Conservation (phyloP, 2,888 invertebrate genomes). For the Phytoseiulus persimilis region DNA sequence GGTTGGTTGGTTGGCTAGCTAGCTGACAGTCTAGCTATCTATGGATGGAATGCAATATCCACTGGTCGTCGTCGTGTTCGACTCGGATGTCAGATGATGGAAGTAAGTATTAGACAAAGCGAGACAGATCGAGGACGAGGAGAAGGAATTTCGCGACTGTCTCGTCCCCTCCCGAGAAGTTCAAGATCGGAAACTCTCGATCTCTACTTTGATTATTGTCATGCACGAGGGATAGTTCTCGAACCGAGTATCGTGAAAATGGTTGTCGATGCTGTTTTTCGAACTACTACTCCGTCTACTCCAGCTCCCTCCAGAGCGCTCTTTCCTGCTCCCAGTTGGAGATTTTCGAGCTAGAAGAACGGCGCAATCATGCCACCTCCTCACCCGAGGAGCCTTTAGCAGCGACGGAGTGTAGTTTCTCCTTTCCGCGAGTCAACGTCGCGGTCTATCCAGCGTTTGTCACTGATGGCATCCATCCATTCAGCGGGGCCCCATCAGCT, state of each 20-base stretch:
- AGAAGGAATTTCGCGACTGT: not conserved
- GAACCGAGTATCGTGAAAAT: no score
- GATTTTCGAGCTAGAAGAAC: no score
- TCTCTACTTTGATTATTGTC: no score
- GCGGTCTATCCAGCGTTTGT: not conserved
- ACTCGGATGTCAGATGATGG: not conserved
- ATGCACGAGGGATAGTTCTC: no score
- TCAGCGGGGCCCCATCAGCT: not conserved
- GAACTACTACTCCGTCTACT: no score
- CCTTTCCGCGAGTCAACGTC: no score
- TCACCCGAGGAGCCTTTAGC: no score
- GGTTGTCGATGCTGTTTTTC: no score
- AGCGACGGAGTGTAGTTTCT: no score
- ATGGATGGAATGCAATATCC: conserved; percentile 5
- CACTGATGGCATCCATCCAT: not conserved
- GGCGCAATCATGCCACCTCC: no score
- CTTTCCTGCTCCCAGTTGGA: no score
- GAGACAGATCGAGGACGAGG: not conserved
- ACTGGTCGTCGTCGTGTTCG: not conserved
- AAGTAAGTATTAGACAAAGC: not conserved
- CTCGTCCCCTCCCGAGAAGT: not conserved
- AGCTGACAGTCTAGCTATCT: not conserved
- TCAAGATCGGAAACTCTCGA: not conserved
- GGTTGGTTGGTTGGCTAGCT: not conserved
- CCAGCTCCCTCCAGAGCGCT: no score